Percentiles rank a stretch among this genome's conserved stretches.
Conservation (phyloP, 2,797 vertebrate species). For the Lepilemur ruficaudatus region DNA sequence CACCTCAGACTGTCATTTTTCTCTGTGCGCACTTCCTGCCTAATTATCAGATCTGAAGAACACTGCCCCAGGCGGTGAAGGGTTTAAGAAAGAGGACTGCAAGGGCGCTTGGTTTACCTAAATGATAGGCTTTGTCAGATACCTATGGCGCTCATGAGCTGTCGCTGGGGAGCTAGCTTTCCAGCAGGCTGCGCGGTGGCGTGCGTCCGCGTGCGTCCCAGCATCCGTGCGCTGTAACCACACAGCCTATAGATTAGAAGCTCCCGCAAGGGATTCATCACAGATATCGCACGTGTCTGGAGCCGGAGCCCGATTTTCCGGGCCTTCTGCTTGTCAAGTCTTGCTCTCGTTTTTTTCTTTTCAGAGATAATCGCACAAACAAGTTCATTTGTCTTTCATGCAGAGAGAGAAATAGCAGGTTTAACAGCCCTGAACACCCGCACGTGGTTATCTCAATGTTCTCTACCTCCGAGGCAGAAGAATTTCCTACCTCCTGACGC, state of each 20-base stretch:
- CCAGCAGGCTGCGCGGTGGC: background rate
- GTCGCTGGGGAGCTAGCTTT: background rate
- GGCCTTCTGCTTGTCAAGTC: background rate
- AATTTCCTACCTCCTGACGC: fast-evolving
- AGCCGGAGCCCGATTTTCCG: background rate
- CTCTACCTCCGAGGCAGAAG: background rate
- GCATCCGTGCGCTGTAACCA: background rate
- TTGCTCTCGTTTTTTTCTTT: background rate
- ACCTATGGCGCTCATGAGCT: fast-evolving
- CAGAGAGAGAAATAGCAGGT: background rate
- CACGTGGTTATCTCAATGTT: fast-evolving
- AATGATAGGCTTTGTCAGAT: background rate
- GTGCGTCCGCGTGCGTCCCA: fast-evolving
- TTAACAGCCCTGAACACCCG: background rate
- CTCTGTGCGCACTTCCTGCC: background rate
- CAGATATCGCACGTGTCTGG: fast-evolving
- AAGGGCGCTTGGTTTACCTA: background rate
- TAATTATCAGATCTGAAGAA: background rate
- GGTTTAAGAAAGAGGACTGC: background rate
- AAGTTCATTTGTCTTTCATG: background rate
- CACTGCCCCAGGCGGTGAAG: background rate
- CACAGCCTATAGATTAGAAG: background rate
- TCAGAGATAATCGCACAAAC: background rate
- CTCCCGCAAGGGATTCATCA: fast-evolving
- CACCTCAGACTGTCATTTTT: background rate